These are phyloP conservation scores for Cryptotermes secundus DNA, from an alignment of 1,140 invertebrate genomes.

Conservation along the genomic window DNA sequence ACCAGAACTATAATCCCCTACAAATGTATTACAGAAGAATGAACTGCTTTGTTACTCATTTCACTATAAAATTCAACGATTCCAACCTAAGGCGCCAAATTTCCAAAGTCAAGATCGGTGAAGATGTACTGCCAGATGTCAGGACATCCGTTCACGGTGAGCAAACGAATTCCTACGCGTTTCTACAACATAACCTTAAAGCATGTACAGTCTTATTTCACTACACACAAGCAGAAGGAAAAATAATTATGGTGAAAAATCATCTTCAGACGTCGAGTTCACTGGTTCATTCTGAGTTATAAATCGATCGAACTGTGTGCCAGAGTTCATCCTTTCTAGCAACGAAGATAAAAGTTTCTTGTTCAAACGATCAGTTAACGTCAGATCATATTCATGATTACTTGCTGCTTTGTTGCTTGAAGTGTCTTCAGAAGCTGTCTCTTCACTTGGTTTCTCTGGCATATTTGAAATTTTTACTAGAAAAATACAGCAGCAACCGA, in stretches of 20 bases:
- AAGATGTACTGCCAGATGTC: background rate
- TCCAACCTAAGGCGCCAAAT: background rate
- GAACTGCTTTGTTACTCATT: background rate
- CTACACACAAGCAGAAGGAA: background rate
- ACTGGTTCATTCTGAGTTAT: background rate
- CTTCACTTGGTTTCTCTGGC: background rate
- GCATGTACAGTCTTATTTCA: too few relatives aligned
- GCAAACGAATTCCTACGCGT: background rate
- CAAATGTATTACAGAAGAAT: background rate
- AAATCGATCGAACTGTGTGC: constrained; percentile 26
- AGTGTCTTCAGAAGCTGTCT: background rate
- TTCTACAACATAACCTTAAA: background rate
- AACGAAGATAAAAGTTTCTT: constrained; percentile 40
- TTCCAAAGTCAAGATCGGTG: too few relatives aligned
- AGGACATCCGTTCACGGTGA: background rate
- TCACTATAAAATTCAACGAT: background rate
- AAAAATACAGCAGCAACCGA: too few relatives aligned
- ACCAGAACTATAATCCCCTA: background rate
- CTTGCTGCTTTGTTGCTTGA: too few relatives aligned
- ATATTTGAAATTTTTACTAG: background rate
- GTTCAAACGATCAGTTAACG: constrained; percentile 39
- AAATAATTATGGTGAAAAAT: background rate
- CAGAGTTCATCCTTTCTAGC: constrained; percentile 38
- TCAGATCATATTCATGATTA: constrained; percentile 29
- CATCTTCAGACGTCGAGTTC: background rate